Percentiles rank a stretch among this genome's conserved stretches.
These are phyloP conservation scores for Eristalinus aeneus DNA, from an alignment of 2,888 invertebrate species.

Conservation along the genomic window DNA sequence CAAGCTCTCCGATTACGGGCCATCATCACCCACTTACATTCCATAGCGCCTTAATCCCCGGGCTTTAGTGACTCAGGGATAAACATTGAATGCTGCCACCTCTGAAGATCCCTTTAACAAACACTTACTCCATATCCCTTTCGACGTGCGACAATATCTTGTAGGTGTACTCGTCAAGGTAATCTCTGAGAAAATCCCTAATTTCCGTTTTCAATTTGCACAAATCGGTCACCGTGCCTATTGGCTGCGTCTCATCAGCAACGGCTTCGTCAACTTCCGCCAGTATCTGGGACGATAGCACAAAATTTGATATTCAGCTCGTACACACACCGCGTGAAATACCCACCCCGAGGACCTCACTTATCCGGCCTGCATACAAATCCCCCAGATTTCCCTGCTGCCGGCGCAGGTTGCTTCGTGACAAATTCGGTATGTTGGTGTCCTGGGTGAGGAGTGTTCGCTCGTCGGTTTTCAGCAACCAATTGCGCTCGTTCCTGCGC, in stretches of 20 bases:
- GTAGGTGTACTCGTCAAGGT: conserved; percentile 79
- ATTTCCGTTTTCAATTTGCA: conserved; percentile 77
- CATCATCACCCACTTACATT: background rate
- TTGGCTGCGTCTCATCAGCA: conserved; percentile 72
- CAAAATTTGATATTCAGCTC: conserved; percentile 34
- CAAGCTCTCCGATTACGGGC: background rate
- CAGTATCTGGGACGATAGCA: conserved; percentile 75
- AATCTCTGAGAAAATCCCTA: conserved; percentile 76
- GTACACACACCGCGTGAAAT: background rate
- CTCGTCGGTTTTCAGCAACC: conserved; percentile 79
- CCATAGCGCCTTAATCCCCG: background rate
- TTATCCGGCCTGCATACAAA: conserved; percentile 77
- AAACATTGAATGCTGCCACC: background rate
- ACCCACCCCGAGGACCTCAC: conserved; percentile 79
- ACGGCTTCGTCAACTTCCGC: conserved; percentile 78
- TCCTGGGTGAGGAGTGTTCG: conserved; percentile 80
- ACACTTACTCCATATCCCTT: conserved; percentile 80
- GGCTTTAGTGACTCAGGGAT: background rate
- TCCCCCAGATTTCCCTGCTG: conserved; percentile 79
- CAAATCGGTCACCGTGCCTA: conserved; percentile 76
- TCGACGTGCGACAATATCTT: conserved; percentile 80
- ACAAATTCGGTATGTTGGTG: conserved; percentile 75
- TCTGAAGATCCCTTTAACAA: background rate
- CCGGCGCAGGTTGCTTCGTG: conserved; percentile 75
- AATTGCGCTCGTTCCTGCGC: conserved; percentile 77